phyloP scores from a whole-genome alignment of 2,113 vertebrate genomes.

The Tachuris rubrigastra region DNA sequence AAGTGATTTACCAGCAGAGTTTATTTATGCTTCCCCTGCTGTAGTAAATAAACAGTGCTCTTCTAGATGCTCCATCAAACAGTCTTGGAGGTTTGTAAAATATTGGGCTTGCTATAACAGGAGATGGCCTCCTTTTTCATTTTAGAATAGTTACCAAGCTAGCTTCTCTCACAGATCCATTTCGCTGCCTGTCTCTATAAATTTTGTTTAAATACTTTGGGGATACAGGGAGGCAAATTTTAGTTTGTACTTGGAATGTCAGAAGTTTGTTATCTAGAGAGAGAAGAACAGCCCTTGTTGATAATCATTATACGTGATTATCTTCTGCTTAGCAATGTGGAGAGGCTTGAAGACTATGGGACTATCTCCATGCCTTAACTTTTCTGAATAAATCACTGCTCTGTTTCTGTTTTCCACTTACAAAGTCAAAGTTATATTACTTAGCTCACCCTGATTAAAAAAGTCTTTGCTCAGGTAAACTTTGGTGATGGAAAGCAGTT shows the following conservation, averaged over 20 bases:
- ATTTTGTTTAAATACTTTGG: not conserved
- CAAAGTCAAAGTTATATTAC: not conserved
- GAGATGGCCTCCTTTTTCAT: not conserved
- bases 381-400: not conserved
- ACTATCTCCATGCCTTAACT: not conserved
- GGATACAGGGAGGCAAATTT: not conserved
- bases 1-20: not conserved
- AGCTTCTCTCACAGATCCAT: not conserved
- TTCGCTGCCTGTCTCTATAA: not conserved
- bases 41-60: not conserved
- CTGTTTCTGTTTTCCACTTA: not conserved
- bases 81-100: not conserved
- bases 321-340: not conserved
- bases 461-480: not conserved
- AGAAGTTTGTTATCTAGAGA: not conserved
- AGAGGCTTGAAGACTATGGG: not conserved
- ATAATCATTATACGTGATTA: not conserved
- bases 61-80: not conserved
- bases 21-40: conserved; percentile 2
- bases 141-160: not conserved
- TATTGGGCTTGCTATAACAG: not conserved
- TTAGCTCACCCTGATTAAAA: not conserved
- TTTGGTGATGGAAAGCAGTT: not conserved
- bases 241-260: not conserved
- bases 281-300: not conserved